A percentile compares a stretch with the other conserved stretches of the same genome.
Conservation (phyloP, 2,888 invertebrate species). For the Plusia festucae region DNA sequence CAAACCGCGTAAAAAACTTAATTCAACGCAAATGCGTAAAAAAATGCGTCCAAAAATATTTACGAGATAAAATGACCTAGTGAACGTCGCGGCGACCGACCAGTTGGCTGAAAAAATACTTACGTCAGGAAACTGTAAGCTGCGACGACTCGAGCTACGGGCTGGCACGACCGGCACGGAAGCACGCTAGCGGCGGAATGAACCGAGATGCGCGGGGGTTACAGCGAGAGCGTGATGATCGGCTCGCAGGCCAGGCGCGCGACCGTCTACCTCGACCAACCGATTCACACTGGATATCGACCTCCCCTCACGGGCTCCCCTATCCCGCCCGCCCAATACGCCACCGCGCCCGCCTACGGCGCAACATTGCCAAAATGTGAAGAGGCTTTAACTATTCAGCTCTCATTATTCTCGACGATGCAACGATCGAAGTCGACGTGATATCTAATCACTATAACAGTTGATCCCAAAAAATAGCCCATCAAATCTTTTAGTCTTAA, state of each 20-base stretch:
- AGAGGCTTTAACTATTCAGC: slow-evolving; percentile 83
- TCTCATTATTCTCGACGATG: slow-evolving; percentile 74
- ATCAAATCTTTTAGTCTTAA: not conserved
- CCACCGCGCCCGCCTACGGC: slow-evolving; percentile 77
- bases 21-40: not conserved
- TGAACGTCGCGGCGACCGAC: slow-evolving; percentile 26
- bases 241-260: slow-evolving; percentile 41
- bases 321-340: slow-evolving; percentile 67
- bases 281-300: slow-evolving; percentile 83
- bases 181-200: slow-evolving; percentile 59
- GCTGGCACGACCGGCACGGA: slow-evolving; percentile 48
- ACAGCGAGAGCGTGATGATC: slow-evolving; percentile 44
- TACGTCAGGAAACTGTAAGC: slow-evolving; percentile 40
- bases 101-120: slow-evolving; percentile 49
- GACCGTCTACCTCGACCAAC: slow-evolving; percentile 67
- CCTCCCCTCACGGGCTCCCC: slow-evolving; percentile 74
- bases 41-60: slow-evolving; percentile 18
- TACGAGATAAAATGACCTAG: slow-evolving; percentile 24
- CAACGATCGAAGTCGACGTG: slow-evolving; percentile 74
- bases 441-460: slow-evolving; percentile 49
- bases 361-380: slow-evolving; percentile 81
- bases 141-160: slow-evolving; percentile 34
- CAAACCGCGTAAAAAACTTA: slow-evolving; percentile 13
- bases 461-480: not conserved
- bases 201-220: slow-evolving; percentile 40